Evolutionary conservation across 2,797 vertebrate species (phyloP).

Genomic region (Acestrorhynchus altus): DNA sequence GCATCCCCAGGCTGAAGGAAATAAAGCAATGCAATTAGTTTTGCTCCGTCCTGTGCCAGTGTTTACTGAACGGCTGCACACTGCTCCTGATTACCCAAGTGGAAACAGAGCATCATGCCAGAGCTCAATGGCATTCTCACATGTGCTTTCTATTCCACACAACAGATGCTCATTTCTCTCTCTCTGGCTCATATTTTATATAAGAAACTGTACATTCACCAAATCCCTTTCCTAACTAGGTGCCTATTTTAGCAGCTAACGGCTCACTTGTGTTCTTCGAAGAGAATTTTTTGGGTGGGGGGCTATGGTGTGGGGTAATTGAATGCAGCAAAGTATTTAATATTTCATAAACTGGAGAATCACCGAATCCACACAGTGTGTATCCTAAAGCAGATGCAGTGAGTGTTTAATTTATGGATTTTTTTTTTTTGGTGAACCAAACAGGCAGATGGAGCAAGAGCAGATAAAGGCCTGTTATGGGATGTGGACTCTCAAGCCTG

Average conservation of each 20-base stretch:
- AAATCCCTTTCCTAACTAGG: slow-evolving; percentile 44
- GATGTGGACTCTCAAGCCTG: slow-evolving; percentile 68
- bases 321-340: slow-evolving; percentile 76
- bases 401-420: slow-evolving; percentile 76
- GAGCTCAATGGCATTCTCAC: slow-evolving; percentile 60
- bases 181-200: slow-evolving; percentile 39
- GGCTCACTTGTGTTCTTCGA: slow-evolving; percentile 65
- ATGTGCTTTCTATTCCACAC: slow-evolving; percentile 65
- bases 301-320: slow-evolving; percentile 66
- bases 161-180: slow-evolving; percentile 70
- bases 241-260: slow-evolving; percentile 46
- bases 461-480: slow-evolving; percentile 75
- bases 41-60: slow-evolving; percentile 56
- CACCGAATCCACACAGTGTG: slow-evolving; percentile 73
- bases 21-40: slow-evolving; percentile 58
- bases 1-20: slow-evolving; percentile 39
- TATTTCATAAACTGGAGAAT: slow-evolving; percentile 80
- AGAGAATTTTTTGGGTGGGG: slow-evolving; percentile 32
- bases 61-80: slow-evolving; percentile 62
- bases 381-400: slow-evolving; percentile 79
- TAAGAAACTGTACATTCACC: slow-evolving; percentile 55
- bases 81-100: slow-evolving; percentile 62
- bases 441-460: slow-evolving; percentile 79
- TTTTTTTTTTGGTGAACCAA: slow-evolving; percentile 55
- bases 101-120: slow-evolving; percentile 64